Evolutionary conservation across 2,113 vertebrate genomes (phyloP).

Genomic region (Cryptomyrus ogoouensis): DNA sequence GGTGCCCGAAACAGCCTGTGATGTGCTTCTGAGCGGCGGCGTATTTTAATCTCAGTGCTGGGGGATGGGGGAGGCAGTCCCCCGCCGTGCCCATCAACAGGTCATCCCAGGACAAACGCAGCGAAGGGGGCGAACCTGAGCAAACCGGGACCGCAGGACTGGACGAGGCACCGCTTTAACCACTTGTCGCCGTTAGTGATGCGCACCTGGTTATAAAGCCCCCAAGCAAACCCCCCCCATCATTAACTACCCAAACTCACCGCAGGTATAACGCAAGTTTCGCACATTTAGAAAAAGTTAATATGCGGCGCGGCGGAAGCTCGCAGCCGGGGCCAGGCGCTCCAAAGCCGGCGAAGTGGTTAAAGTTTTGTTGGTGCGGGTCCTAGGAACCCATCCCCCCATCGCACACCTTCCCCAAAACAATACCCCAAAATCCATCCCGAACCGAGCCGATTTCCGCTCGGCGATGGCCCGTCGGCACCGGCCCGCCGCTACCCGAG

Average conservation of each 20-base stretch:
- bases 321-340: slow-evolving; percentile 31
- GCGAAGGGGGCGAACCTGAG: slow-evolving; percentile 65
- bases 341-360: slow-evolving; percentile 34
- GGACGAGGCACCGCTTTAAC: slow-evolving; percentile 35
- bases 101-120: slow-evolving; percentile 73
- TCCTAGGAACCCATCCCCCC: slow-evolving; percentile 40
- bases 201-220: not conserved
- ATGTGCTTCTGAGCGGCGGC: not conserved
- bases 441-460: slow-evolving; percentile 25
- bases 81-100: slow-evolving; percentile 70
- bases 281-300: not conserved
- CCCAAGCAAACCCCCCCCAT: not conserved
- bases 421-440: slow-evolving; percentile 39
- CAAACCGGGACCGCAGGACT: slow-evolving; percentile 46
- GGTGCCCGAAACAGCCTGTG: not conserved
- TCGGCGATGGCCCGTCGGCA: slow-evolving; percentile 28
- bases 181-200: slow-evolving; percentile 13
- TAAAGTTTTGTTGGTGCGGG: slow-evolving; percentile 51
- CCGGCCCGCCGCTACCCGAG: slow-evolving; percentile 9
- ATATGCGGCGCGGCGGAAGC: slow-evolving; percentile 30
- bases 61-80: slow-evolving; percentile 58
- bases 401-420: slow-evolving; percentile 41
- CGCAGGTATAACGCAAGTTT: not conserved
- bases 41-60: slow-evolving; percentile 51
- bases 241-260: not conserved